phyloP scores from a whole-genome alignment of 1,140 invertebrate genomes.

The Dysdera silvatica region DNA sequence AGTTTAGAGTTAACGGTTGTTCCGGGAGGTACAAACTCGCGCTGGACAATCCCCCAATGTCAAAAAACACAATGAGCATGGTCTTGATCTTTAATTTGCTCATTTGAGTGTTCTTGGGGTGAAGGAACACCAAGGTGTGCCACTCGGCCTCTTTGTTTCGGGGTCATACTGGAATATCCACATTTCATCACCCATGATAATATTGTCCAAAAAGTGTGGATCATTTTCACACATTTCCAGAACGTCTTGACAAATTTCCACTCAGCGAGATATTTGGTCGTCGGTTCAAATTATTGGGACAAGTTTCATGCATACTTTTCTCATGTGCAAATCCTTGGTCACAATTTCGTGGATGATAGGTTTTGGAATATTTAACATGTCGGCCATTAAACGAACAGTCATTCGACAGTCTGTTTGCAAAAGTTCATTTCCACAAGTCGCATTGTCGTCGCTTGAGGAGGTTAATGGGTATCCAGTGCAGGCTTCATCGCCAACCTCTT shows the following conservation, averaged over 20 bases:
- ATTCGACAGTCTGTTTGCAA: not conserved
- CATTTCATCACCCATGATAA: not conserved
- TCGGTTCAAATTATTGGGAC: not conserved
- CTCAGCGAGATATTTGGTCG: not conserved
- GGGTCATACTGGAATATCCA: not conserved
- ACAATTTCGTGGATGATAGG: not conserved
- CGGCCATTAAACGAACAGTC: not conserved
- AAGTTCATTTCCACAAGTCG: no score
- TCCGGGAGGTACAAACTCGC: conserved; percentile 7
- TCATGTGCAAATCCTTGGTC: not conserved
- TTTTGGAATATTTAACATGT: not conserved
- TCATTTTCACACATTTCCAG: not conserved
- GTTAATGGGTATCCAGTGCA: no score
- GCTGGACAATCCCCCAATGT: conserved; percentile 4
- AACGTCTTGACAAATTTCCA: not conserved
- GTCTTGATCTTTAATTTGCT: not conserved
- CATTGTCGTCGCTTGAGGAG: no score
- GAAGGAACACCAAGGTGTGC: not conserved
- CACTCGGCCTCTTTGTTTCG: not conserved
- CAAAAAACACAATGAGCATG: conserved; percentile 4
- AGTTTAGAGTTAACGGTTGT: conserved; percentile 7
- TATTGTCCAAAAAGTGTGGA: not conserved
- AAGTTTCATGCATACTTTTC: not conserved
- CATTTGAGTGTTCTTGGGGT: not conserved
- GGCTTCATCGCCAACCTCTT: no score